Evolutionary conservation across 2,797 vertebrate genomes (phyloP), one percentile per base, ranked within the genome.

Genomic region (Notolabrus celidotus): DNA sequence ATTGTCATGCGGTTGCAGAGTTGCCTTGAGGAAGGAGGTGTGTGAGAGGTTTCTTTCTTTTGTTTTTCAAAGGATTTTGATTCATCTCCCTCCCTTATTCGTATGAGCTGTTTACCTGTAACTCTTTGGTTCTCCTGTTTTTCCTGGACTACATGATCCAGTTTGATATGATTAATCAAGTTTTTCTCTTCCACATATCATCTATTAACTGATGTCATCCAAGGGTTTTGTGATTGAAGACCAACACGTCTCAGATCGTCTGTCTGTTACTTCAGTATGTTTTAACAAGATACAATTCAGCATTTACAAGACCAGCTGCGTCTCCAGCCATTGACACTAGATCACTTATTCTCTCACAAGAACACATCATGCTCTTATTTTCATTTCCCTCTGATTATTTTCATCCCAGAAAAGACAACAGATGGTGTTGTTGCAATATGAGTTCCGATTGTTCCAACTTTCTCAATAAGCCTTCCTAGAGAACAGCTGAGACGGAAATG

Each of bases 41-140:
- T 73, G 79, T 77, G 79, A 74, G n/a, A n/a, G n/a, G n/a, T n/a
- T 71, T 85, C 56, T 87, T 70, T 72, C 86, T 86, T 69, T n/a
- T 52, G 27, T 20, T 31, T 59, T 63, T 77, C 50, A 63, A 58
- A 84, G 54, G 53, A 34, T 73, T 68, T 77, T 62, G 49, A 74
- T 38, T 67, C 57, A 20, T 74, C 52, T 36, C 11, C 8, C 52
- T 36, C 11, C 8, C 8, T 47, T 63, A 17, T 64, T n/a, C 52
- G 31, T 47, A 4, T 56, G 51, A 50, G 38, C 42, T 19, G 51
- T 75, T 60, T 27, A n/a, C n/a, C 25, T 3, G 25, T 27, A 3
- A 43, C 49, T 55, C 65, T 71, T 31, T 19, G 43, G 29, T 62
- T 54, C 46, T 68, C 52, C 55, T 49, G 11, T 53, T n/a, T n/a